phyloP scores from a whole-genome alignment of 2,888 invertebrate species.

The Bedellia somnulentella region DNA sequence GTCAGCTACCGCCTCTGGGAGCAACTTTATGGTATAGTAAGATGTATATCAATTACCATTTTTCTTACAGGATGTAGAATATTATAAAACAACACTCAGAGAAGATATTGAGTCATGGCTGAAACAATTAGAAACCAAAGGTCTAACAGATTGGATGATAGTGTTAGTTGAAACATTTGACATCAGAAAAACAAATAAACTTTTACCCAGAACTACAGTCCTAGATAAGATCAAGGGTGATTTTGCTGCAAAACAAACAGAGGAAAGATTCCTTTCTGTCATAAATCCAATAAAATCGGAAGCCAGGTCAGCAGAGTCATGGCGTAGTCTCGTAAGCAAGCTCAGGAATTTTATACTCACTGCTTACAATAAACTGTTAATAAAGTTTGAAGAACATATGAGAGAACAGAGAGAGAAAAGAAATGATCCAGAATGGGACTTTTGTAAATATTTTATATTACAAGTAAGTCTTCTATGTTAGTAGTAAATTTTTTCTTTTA shows the following conservation, averaged over 20 bases:
- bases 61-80: slow-evolving; percentile 78
- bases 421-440: slow-evolving; percentile 91
- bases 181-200: slow-evolving; percentile 86
- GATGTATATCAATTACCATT: not conserved
- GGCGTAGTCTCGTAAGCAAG: slow-evolving; percentile 81
- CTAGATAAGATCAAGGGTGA: slow-evolving; percentile 93
- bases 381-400: slow-evolving; percentile 87
- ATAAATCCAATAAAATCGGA: slow-evolving; percentile 90
- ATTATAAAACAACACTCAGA: slow-evolving; percentile 82
- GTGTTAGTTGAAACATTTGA: slow-evolving; percentile 91
- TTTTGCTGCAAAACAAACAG: slow-evolving; percentile 85
- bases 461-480: slow-evolving; percentile 56
- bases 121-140: slow-evolving; percentile 71
- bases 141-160: slow-evolving; percentile 90
- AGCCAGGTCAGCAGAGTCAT: slow-evolving; percentile 86
- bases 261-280: slow-evolving; percentile 84
- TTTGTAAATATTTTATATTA: slow-evolving; percentile 90
- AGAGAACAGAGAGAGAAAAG: slow-evolving; percentile 86
- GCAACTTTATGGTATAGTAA: too few species aligned
- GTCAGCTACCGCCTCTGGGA: too few species aligned
- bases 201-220: slow-evolving; percentile 89
- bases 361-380: slow-evolving; percentile 83
- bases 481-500: not conserved
- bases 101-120: slow-evolving; percentile 91
- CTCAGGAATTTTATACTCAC: slow-evolving; percentile 81